phyloP scores from a whole-genome alignment of 2,888 invertebrate species.

The Caenorhabditis japonica region DNA sequence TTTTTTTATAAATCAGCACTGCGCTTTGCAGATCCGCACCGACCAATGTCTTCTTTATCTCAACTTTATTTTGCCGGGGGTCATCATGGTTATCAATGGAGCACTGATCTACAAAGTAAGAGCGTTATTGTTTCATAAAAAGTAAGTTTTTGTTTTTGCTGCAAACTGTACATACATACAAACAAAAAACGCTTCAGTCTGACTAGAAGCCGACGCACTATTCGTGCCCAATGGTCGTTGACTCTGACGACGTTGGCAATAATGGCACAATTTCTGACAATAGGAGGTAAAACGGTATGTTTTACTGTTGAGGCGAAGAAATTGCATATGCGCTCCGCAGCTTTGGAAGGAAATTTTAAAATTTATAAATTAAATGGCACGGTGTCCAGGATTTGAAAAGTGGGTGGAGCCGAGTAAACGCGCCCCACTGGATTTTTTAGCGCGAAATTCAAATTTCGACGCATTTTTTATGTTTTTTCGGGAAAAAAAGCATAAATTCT shows the following conservation, averaged over 20 bases:
- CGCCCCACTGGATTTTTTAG: no score
- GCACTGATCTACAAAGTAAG: constrained; percentile 25
- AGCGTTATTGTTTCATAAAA: constrained; percentile 13
- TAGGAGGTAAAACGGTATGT: constrained; percentile 21
- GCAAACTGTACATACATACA: not conserved
- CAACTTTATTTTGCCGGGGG: constrained; percentile 13
- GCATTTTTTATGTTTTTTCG: no score
- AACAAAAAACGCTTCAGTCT: not conserved
- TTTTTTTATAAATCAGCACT: not conserved
- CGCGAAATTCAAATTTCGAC: no score
- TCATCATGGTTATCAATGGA: constrained; percentile 7
- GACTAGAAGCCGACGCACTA: not conserved
- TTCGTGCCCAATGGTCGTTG: constrained; percentile 18
- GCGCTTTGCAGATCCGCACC: constrained; percentile 17
- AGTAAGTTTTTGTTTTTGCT: constrained; percentile 4
- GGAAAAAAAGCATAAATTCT: no score
- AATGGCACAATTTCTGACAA: constrained; percentile 12
- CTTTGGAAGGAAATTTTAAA: no score
- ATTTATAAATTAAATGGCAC: no score
- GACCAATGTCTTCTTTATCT: constrained; percentile 15
- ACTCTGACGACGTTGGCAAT: constrained; percentile 28
- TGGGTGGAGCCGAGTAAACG: no score
- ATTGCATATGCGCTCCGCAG: no score
- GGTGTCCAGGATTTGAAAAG: no score
- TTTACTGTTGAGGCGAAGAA: not conserved